phyloP scores from a whole-genome alignment of 2,888 invertebrate genomes.

The Oasisia sp. region DNA sequence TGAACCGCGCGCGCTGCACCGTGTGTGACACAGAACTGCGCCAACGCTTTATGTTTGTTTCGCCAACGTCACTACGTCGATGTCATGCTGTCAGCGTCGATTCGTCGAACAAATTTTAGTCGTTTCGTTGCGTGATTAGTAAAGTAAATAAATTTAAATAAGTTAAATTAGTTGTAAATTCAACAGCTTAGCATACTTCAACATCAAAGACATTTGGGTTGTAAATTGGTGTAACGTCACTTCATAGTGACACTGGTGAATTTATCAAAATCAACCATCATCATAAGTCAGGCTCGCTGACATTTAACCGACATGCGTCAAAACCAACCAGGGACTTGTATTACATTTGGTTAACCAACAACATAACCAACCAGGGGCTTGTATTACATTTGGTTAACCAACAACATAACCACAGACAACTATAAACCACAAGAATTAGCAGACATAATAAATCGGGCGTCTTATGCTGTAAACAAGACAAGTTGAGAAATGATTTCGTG shows the following conservation, averaged over 20 bases:
- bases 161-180: not conserved
- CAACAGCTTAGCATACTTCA: not conserved
- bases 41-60: not conserved
- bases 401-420: not conserved
- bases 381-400: not conserved
- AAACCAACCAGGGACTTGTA: not conserved
- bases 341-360: not conserved
- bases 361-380: not conserved
- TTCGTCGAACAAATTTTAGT: not conserved
- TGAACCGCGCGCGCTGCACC: not conserved
- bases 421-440: not conserved
- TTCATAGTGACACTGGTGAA: not conserved
- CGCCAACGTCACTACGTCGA: not conserved
- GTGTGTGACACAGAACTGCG: not conserved
- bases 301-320: too few relatives aligned
- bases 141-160: not conserved
- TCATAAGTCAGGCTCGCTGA: not conserved
- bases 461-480: not conserved
- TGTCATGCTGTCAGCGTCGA: not conserved
- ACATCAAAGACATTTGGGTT: not conserved
- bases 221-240: not conserved
- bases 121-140: not conserved
- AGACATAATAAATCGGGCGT: not conserved
- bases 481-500: not conserved
- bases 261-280: not conserved